Evolutionary conservation across 2,888 invertebrate genomes (phyloP).

Genomic region (Cecidostiba fungosa): DNA sequence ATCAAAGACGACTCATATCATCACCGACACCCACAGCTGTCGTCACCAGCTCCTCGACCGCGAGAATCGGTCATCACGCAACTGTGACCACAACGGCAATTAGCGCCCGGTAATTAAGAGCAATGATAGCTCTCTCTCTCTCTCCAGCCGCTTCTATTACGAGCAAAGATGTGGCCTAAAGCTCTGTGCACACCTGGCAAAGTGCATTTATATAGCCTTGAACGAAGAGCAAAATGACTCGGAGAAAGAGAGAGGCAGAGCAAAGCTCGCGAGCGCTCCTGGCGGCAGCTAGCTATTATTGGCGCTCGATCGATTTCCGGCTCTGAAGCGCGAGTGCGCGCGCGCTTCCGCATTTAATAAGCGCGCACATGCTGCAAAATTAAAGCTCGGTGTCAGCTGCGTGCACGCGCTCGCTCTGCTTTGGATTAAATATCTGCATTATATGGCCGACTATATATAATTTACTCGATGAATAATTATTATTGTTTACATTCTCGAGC

Average conservation of each 20-base stretch:
- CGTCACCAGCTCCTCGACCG: neutral
- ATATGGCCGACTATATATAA: too few species aligned
- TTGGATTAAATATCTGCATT: too few species aligned
- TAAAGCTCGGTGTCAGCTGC: neutral
- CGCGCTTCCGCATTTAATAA: slow-evolving; percentile 52
- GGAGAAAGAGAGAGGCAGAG: neutral
- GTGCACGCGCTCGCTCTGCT: neutral
- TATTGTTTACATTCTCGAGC: too few species aligned
- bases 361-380: slow-evolving; percentile 24
- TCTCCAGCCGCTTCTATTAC: neutral
- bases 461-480: too few species aligned
- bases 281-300: slow-evolving; percentile 61
- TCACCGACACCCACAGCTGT: neutral
- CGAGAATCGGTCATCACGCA: slow-evolving; percentile 10
- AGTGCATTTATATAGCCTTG: neutral
- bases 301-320: slow-evolving; percentile 65
- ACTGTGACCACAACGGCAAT: slow-evolving; percentile 35
- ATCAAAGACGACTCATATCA: neutral
- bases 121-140: slow-evolving; percentile 18
- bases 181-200: neutral
- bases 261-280: slow-evolving; percentile 25
- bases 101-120: slow-evolving; percentile 48
- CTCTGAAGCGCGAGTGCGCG: slow-evolving; percentile 29
- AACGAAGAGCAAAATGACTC: neutral
- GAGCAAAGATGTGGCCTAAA: neutral